Evolutionary conservation across 2,113 vertebrate species (phyloP), one percentile per base, ranked within the genome.

Genomic region (Propithecus coquereli): DNA sequence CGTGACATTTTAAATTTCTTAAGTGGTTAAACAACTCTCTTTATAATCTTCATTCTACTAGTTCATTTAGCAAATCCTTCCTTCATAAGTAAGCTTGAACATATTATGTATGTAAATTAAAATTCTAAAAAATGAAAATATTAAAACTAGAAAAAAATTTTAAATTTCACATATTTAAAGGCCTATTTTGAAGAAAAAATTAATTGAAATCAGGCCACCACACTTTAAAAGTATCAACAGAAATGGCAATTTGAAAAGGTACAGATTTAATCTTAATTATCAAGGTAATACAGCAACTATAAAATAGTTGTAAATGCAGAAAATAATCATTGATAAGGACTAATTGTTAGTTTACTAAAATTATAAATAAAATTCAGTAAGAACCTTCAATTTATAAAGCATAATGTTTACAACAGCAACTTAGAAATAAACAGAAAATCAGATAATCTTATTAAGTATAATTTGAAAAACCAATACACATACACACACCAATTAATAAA

Each of bases 61-160:
- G n/a, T 52, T 85, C 34, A 94, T 74, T 94, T 91, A 93, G 37
- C 61, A 95, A 93, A 92, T 6, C 22, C 10, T 92, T 57, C 34
- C 71, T 85, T 94, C 12, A 57, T 59, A 91, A 74, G 25, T 77
- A 96, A 92, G 37, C 50, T 27, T 87, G 25, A 94, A 76, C 63
- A 95, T 76, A 66, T 32, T 11, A 90, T 40, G 3, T 8, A 89
- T 43, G 3, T 94, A 73, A 85, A 86, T 50, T 14, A 59, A 20
- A 82, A 86, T 95, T 87, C 92, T 92, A 90, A 97, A 94, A 12
- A 82, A 81, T 54, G 16, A 95, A 94, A 97, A 47, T n/a, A 74
- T 89, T 47, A 73, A n/a, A 61, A 88, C 74, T 89, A 74, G 22
- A 37, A 87, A 93, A 94, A 89, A 76, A 84, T 37, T 52, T 52